Percentiles rank a stretch among this genome's conserved stretches.
These are phyloP conservation scores for Cotesia congregata DNA, from an alignment of 2,888 invertebrate genomes.

Conservation along the genomic window DNA sequence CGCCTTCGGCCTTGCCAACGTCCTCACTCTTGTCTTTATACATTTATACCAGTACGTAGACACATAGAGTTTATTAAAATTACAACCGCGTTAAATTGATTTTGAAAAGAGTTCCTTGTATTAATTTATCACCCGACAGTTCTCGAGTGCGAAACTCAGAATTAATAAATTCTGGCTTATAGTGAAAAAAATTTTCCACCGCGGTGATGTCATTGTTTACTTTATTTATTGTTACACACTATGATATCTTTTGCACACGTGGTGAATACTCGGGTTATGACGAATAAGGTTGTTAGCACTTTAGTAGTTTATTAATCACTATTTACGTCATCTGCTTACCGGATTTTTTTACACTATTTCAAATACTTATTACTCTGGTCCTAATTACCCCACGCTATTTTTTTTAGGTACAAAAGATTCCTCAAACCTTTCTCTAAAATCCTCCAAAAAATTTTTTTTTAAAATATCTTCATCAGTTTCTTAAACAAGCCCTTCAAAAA, in stretches of 20 bases:
- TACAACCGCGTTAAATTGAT: not conserved
- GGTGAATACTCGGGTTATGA: not conserved
- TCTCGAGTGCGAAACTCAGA: not conserved
- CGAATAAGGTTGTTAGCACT: not conserved
- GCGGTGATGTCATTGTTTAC: not conserved
- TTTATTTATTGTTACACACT: not conserved
- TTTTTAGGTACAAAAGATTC: too few relatives aligned
- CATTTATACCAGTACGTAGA: not conserved
- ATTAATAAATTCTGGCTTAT: not conserved
- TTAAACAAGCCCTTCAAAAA: too few relatives aligned
- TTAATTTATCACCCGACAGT: not conserved
- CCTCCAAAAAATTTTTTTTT: too few relatives aligned
- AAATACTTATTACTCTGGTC: too few relatives aligned
- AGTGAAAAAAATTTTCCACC: not conserved
- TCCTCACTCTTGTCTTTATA: slow-evolving; percentile 47
- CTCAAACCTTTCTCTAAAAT: too few relatives aligned
- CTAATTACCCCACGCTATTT: too few relatives aligned
- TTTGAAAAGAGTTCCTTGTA: slow-evolving; percentile 6
- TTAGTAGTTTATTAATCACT: too few relatives aligned
- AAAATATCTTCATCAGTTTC: too few relatives aligned
- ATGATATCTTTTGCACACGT: not conserved
- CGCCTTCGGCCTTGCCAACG: slow-evolving; percentile 51
- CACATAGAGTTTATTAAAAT: slow-evolving; percentile 12
- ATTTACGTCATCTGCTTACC: too few relatives aligned
- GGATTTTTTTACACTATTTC: too few relatives aligned